Percentiles rank a stretch among this genome's conserved stretches.
phyloP scores from a whole-genome alignment of 2,797 vertebrate species.

The Jordanella pulchra region DNA sequence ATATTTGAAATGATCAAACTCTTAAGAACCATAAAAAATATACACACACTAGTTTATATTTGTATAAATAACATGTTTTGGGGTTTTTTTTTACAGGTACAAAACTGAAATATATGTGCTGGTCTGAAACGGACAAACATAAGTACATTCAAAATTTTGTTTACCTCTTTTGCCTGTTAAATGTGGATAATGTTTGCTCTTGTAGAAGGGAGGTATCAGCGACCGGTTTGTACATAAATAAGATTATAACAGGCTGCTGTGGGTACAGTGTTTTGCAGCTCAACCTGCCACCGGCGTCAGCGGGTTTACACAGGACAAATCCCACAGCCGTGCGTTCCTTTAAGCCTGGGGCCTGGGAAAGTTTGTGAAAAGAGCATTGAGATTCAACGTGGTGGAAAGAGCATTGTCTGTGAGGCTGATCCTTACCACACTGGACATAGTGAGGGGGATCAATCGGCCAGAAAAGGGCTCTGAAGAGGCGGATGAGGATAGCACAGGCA shows the following conservation, averaged over 20 bases:
- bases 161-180: slow-evolving; percentile 10
- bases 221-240: slow-evolving; percentile 10
- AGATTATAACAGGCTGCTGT: not conserved
- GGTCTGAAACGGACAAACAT: not conserved
- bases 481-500: slow-evolving; percentile 51
- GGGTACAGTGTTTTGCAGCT: slow-evolving; percentile 37
- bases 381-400: slow-evolving; percentile 80
- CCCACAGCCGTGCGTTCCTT: slow-evolving; percentile 65
- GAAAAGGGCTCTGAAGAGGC: slow-evolving; percentile 61
- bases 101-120: not conserved
- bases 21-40: not conserved
- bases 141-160: not conserved
- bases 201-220: slow-evolving; percentile 22
- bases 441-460: slow-evolving; percentile 63
- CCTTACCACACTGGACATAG: slow-evolving; percentile 67
- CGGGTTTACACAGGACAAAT: slow-evolving; percentile 79
- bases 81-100: not conserved
- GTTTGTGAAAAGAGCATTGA: slow-evolving; percentile 80
- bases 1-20: not conserved
- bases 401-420: slow-evolving; percentile 78
- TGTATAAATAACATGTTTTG: not conserved
- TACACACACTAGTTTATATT: not conserved
- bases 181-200: slow-evolving; percentile 33
- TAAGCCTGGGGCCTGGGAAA: slow-evolving; percentile 84
- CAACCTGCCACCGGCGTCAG: slow-evolving; percentile 55